Evolutionary conservation across 2,113 vertebrate species (phyloP), one percentile per base, ranked within the genome.

Genomic region (Elgaria multicarinata): DNA sequence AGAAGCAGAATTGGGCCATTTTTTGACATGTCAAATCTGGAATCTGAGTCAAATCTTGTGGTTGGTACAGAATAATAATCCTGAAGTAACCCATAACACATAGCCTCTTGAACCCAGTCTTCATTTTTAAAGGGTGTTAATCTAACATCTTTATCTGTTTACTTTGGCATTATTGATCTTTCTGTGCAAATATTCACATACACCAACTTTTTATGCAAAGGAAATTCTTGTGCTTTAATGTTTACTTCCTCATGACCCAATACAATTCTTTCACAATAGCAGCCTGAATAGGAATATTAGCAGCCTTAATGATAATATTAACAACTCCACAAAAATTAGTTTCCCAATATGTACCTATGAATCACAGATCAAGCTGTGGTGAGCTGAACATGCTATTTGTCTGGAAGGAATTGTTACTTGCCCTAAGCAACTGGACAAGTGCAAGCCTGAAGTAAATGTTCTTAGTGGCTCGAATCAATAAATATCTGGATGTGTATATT

Each of bases 401-500:
- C 39, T 66, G 58, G 14, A 66, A 84, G 42, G 72, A 77, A 77
- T 66, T 67, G 6, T 66, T 72, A 62, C 18, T 85, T 72, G n/a
- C 46, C 22, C 46, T 85, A 66, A 67, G 46, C 67, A 71, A 74
- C 50, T 36, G 83, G 31, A n/a, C 28, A 16, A 72, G 53, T 77
- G 26, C 18, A 46, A 66, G 9, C 22, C 44, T 36, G 66, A 87
- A 67, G 66, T 10, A 0, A 0, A 80, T 33, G 44, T 72, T 87
- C 44, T n/a, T 22, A 75, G 87, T 46, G 0, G 1, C 10, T 0
- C 0, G 62, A 69, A 74, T 28, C 89, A 83, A 39, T 83, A 85
- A 91, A 85, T 24, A 92, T n/a, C 77, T 36, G 62, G 20, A 39
- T 79, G 16, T 58, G 3, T 67, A 7, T 75, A 82, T 86, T 91